Evolutionary conservation across 2,888 invertebrate genomes (phyloP), one percentile per base, ranked within the genome.

Genomic region (Cryptophagus acutangulus): DNA sequence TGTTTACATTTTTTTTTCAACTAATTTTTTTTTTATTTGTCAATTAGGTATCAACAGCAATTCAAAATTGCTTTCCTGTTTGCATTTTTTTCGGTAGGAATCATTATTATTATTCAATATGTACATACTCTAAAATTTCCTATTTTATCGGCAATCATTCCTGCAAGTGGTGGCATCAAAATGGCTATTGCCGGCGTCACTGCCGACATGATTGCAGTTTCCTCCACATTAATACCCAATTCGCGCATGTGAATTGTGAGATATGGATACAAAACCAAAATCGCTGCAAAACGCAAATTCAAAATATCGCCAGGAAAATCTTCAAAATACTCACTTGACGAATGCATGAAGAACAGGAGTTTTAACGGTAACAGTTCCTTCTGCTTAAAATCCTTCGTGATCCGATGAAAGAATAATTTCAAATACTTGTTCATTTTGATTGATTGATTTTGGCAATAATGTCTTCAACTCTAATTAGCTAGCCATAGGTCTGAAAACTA

Each of bases 211-310:
- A 86, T 82, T 29, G 85, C 86, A 2, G 85, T 83, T 70, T 87
- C 86, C 68, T 84, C 82, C 38, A 84, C 82, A 59, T 78, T 83
- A 64, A 87, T 83, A 34, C 87, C 87, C 54, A 87, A 67, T 62
- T 84, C 83, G 41, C 84, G 74, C 82, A 86, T 84, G 63, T 87
- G 87, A 52, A 87, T 82, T 34, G 85, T 85, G 63, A 87, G 69
- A 70, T 85, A 87, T 3, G 86, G 87, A 65, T 86, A 86, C 46
- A 87, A 69, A 34, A 86, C 85, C 61, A 80, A 79, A 38, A 86
- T 70, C 14, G 85, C 86, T 87, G 65, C 25, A 68, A 70, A 45
- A 39, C 36, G 14, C 14, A 43, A 33, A 10, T 30, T 18, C 25
- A 17, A 36, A 31, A 46, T 18, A 26, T 17, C n/a, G 4, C 9